Evolutionary conservation across 2,797 vertebrate genomes (phyloP).

Genomic region (Netta rufina): DNA sequence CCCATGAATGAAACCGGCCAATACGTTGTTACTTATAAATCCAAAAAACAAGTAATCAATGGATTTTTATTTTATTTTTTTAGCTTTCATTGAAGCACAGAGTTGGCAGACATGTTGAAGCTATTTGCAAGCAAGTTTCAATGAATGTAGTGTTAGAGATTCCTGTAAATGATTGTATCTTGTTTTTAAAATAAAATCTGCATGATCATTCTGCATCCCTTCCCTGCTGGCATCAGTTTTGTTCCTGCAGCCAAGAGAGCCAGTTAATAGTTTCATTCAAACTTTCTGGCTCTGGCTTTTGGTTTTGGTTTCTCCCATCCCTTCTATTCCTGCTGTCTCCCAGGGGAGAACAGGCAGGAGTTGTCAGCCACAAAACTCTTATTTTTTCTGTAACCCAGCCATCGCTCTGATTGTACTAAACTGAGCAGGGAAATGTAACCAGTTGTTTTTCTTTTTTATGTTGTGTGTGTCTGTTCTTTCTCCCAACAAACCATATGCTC

Average conservation of each 20-base stretch:
- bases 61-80: not conserved
- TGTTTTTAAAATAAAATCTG: slow-evolving; percentile 41
- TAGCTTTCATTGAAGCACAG: not conserved
- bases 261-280: slow-evolving; percentile 30
- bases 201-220: not conserved
- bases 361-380: not conserved
- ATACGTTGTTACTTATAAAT: not conserved
- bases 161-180: slow-evolving; percentile 9
- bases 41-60: not conserved
- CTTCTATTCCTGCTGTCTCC: not conserved
- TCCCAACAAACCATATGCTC: not conserved
- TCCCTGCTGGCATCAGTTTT: slow-evolving; percentile 15
- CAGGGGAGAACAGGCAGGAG: not conserved
- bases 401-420: not conserved
- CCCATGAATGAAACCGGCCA: not conserved
- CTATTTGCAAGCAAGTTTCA: slow-evolving; percentile 6
- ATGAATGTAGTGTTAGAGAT: not conserved
- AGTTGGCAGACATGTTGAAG: not conserved
- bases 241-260: slow-evolving; percentile 25
- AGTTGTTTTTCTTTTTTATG: not conserved
- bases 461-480: not conserved
- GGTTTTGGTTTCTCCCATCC: not conserved
- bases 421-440: not conserved
- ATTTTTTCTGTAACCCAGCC: not conserved
- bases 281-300: not conserved